These are phyloP conservation scores for Astyanax mexicanus DNA, from an alignment of 2,797 vertebrate species.

Conservation along the genomic window DNA sequence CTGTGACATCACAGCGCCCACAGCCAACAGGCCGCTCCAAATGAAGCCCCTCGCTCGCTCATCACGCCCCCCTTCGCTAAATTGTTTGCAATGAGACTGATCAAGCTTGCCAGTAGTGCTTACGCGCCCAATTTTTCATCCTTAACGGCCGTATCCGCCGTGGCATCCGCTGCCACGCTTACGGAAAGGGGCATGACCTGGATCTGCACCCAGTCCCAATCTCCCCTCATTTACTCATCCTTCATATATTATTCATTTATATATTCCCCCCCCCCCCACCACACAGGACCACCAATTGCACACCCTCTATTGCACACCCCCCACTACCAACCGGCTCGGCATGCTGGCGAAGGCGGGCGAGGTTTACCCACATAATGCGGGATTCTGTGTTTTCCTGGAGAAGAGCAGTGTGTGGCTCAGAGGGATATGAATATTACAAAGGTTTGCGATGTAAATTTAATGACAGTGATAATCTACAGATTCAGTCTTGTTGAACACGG, in stretches of 20 bases:
- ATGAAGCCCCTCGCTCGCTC: conserved; percentile 73
- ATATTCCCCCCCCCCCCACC: background rate
- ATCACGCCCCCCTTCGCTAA: conserved; percentile 70
- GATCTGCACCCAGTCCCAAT: conserved; percentile 60
- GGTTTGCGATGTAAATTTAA: conserved; percentile 74
- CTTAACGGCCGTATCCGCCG: conserved; percentile 66
- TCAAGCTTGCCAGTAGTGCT: conserved; percentile 68
- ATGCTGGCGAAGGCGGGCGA: conserved; percentile 74
- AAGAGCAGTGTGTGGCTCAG: conserved; percentile 70
- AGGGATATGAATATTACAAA: conserved; percentile 76
- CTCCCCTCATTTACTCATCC: conserved; percentile 69
- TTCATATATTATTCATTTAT: conserved; percentile 75
- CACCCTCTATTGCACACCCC: conserved; percentile 10
- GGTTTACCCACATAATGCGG: conserved; percentile 76
- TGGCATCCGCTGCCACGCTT: conserved; percentile 64
- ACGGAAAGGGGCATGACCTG: conserved; percentile 32
- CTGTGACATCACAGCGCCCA: conserved; percentile 62
- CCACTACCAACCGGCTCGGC: conserved; percentile 59
- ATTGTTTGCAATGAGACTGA: conserved; percentile 78
- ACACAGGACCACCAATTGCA: no score
- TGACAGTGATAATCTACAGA: conserved; percentile 68
- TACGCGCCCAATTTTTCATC: conserved; percentile 69
- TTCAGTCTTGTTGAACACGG: conserved; percentile 14
- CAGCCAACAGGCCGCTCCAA: conserved; percentile 71
- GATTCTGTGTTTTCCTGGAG: conserved; percentile 73